phyloP scores from a whole-genome alignment of 2,888 invertebrate genomes.

The Zonitis immaculata region DNA sequence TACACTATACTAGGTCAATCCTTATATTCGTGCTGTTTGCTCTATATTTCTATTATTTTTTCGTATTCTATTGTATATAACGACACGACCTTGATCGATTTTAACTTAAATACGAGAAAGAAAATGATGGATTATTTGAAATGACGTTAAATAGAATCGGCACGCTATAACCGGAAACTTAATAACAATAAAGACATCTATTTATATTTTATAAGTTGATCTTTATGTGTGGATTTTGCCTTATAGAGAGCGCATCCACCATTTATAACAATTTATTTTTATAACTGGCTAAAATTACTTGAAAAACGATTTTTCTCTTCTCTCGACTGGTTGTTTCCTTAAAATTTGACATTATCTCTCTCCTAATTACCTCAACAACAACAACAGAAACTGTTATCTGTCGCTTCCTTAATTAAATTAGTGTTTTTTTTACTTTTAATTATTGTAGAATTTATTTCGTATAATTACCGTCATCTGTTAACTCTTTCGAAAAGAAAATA shows the following conservation, averaged over 20 bases:
- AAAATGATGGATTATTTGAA: not conserved
- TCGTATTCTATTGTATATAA: too few relatives aligned
- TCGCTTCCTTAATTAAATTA: too few relatives aligned
- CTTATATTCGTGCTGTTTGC: not conserved
- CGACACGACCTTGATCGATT: not conserved
- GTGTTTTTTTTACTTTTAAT: too few relatives aligned
- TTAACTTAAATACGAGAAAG: too few relatives aligned
- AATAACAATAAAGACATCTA: not conserved
- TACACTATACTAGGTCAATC: not conserved
- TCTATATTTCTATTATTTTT: too few relatives aligned
- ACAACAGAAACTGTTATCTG: too few relatives aligned
- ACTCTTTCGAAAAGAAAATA: too few relatives aligned
- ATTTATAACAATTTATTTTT: not conserved
- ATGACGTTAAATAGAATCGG: not conserved
- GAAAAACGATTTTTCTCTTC: not conserved
- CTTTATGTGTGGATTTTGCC: too few relatives aligned
- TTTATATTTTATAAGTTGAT: not conserved
- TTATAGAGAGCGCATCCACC: constrained; percentile 3
- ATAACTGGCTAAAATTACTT: not conserved
- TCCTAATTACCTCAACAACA: too few relatives aligned
- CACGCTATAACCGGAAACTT: not conserved
- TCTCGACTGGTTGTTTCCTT: not conserved
- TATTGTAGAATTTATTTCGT: too few relatives aligned
- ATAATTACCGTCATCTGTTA: too few relatives aligned
- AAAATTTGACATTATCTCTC: not conserved